Evolutionary conservation across 2,113 vertebrate species (phyloP).

Genomic region (Bos indicus): DNA sequence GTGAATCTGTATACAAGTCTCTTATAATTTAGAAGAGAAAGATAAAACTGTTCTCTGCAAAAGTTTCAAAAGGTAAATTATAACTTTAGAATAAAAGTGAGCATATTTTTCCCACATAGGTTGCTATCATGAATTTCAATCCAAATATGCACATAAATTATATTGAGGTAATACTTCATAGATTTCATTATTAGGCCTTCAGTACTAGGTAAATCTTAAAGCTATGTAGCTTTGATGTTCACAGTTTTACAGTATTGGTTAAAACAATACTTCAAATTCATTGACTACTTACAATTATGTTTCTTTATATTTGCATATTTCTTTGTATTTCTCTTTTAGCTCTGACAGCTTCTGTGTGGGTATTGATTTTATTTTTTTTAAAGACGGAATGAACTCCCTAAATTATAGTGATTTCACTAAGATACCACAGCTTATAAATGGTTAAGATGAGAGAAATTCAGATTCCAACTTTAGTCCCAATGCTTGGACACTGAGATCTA

Average conservation of each 20-base stretch:
- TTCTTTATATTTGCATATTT: background rate
- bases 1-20: background rate
- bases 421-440: background rate
- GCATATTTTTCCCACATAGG: background rate
- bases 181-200: background rate
- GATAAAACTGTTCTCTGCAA: background rate
- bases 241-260: background rate
- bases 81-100: background rate
- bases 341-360: background rate
- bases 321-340: background rate
- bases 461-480: background rate
- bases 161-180: background rate
- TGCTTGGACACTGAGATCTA: background rate
- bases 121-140: conserved; percentile 12
- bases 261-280: background rate
- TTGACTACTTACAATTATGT: background rate
- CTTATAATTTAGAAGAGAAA: background rate
- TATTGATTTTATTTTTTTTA: background rate
- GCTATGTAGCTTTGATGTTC: background rate
- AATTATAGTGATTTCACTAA: background rate
- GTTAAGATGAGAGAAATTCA: background rate
- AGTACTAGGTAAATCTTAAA: background rate
- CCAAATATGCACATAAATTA: background rate
- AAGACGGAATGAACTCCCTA: background rate
- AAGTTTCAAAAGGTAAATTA: background rate